Evolutionary conservation across 2,113 vertebrate genomes (phyloP).

Genomic region (Bathybates hornii): DNA sequence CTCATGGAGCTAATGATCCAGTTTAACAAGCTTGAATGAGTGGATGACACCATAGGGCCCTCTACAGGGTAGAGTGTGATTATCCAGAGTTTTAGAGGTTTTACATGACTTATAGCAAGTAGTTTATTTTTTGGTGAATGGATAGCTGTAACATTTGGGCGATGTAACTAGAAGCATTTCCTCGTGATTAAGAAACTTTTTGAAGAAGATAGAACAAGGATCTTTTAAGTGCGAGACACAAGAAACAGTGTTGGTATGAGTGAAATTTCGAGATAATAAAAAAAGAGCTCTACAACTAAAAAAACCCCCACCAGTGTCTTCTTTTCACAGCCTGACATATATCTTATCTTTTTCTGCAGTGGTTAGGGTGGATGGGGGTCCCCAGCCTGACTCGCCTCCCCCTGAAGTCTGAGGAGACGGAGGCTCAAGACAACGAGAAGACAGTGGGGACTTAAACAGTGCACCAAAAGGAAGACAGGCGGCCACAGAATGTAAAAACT

Average conservation of each 20-base stretch:
- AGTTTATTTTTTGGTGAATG: neutral
- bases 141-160: accelerated
- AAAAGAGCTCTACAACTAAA: accelerated
- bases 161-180: neutral
- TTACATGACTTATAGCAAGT: neutral
- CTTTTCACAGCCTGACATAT: neutral
- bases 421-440: neutral
- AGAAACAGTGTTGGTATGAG: neutral
- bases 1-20: constrained; percentile 58
- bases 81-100: neutral
- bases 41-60: constrained; percentile 37
- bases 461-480: constrained; percentile 12
- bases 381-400: constrained; percentile 57
- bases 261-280: neutral
- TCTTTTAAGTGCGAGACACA: neutral
- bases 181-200: neutral
- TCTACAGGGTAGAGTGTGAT: constrained; percentile 20
- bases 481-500: constrained; percentile 11
- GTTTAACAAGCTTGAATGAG: constrained; percentile 30
- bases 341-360: constrained; percentile 44
- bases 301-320: accelerated
- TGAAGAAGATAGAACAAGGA: neutral
- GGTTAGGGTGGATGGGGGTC: constrained; percentile 69
- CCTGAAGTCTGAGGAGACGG: constrained; percentile 56
- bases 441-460: neutral